Evolutionary conservation across 2,888 invertebrate genomes (phyloP), one percentile per base, ranked within the genome.

Genomic region (Lycaena phlaeas): DNA sequence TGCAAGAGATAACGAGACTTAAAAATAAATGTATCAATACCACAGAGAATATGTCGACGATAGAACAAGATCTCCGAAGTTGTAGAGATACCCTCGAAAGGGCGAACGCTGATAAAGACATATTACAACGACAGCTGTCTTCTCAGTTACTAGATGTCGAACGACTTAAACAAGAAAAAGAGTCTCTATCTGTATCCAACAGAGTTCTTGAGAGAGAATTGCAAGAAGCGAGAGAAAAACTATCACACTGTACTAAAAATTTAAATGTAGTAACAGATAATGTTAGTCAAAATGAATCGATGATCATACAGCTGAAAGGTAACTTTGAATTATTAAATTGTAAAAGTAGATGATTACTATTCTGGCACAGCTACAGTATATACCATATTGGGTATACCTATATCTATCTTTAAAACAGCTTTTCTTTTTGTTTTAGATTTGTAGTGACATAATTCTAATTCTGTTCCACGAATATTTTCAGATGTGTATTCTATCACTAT

Each of bases 91-190:
- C 88, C 14, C 66, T 91, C 40, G 90, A 91, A 48, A 82, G 90
- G 54, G 75, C 87, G 0, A 78, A 87, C 45, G 68, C 81, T 3
- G 94, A 94, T 52, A 92, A 91, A 55, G 93, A 94, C 50, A 88
- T 90, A 44, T 69, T 94, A 14, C 91, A 91, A 54, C 82, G 92
- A 27, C 93, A 93, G 66, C 85, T 90, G 25, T 89, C 91, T 5
- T 75, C 88, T 4, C 92, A 93, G 51, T 77, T 91, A 28, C 67
- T 92, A 30, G 93, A 94, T 53, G 72, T 90, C 14, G 91, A 92
- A 47, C 87, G 92, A 40, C 75, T 91, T 18, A 87, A 91, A 48
- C 92, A 92, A 71, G 94, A 94, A 52, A 91, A 93, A 51, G 94
- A 94, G 54, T 86, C 90, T 9, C 74, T 92, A 29, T 86, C 91